These are phyloP conservation scores for Penaeus monodon DNA, from an alignment of 2,888 invertebrate species.

Conservation along the genomic window DNA sequence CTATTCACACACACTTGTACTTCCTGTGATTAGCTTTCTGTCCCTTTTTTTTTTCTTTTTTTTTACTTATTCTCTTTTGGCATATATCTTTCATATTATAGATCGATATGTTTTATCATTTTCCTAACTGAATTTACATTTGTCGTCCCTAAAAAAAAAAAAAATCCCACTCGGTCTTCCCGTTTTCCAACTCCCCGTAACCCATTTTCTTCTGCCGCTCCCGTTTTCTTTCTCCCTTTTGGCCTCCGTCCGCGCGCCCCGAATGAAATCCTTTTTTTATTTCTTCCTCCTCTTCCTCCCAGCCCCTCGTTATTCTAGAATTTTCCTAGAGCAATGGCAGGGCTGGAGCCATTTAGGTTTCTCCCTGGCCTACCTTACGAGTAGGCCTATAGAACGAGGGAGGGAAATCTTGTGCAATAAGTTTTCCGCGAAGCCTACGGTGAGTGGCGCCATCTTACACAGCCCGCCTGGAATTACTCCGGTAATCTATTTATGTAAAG, in stretches of 20 bases:
- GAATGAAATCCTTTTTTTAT: neutral
- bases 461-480: too few relatives aligned
- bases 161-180: neutral
- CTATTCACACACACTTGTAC: neutral
- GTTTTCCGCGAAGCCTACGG: too few relatives aligned
- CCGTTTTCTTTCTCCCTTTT: neutral
- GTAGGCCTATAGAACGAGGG: too few relatives aligned
- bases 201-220: neutral
- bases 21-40: conserved; percentile 30
- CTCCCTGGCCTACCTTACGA: too few relatives aligned
- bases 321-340: too few relatives aligned
- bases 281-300: conserved; percentile 13
- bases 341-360: too few relatives aligned
- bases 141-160: conserved; percentile 12
- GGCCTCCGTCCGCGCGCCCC: neutral
- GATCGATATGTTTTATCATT: neutral
- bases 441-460: too few relatives aligned
- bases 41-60: neutral
- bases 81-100: neutral
- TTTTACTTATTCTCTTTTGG: neutral
- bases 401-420: too few relatives aligned
- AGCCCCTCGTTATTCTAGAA: too few relatives aligned
- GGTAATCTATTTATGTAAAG: too few relatives aligned
- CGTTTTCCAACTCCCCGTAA: neutral
- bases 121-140: neutral